Conservation (phyloP, 1,140 invertebrate species). For the Pachypeltis micranthus region DNA sequence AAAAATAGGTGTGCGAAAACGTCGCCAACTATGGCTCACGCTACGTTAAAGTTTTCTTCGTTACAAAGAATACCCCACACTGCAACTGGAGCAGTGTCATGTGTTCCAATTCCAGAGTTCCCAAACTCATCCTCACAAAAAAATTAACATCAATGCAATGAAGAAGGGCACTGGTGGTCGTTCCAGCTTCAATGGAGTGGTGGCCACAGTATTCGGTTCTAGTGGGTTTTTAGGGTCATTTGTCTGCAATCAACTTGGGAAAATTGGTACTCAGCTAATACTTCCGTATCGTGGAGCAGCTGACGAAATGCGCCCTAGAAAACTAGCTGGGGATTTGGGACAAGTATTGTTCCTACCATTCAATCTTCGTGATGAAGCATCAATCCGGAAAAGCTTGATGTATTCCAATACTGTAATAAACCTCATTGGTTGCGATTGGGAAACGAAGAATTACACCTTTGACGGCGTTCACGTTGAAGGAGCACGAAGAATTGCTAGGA, state of each 20-base stretch:
- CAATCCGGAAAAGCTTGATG: slow-evolving; percentile 71
- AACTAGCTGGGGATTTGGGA: slow-evolving; percentile 85
- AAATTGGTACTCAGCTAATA: slow-evolving; percentile 75
- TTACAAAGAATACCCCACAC: too few species aligned
- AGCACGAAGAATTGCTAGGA: slow-evolving; percentile 57
- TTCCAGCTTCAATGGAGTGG: slow-evolving; percentile 89
- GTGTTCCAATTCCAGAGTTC: too few species aligned
- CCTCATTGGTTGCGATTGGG: slow-evolving; percentile 79
- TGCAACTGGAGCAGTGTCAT: too few species aligned
- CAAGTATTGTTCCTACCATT: slow-evolving; percentile 87
- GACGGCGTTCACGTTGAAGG: slow-evolving; percentile 69
- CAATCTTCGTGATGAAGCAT: slow-evolving; percentile 75
- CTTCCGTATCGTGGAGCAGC: slow-evolving; percentile 82
- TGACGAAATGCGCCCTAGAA: slow-evolving; percentile 62
- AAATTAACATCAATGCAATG: too few species aligned
- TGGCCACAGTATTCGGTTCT: slow-evolving; percentile 93
- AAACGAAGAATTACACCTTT: slow-evolving; percentile 80
- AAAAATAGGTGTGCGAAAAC: too few species aligned
- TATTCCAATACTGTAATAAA: slow-evolving; percentile 98
- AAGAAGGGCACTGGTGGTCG: slow-evolving; percentile 86
- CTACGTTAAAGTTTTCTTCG: too few species aligned
- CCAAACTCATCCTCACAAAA: too few species aligned
- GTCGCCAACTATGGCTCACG: too few species aligned
- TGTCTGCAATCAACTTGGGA: slow-evolving; percentile 80
- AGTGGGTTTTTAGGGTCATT: slow-evolving; percentile 76